These are phyloP conservation scores for Drosophila merina DNA, from an alignment of 2,888 invertebrate species.

Conservation along the genomic window DNA sequence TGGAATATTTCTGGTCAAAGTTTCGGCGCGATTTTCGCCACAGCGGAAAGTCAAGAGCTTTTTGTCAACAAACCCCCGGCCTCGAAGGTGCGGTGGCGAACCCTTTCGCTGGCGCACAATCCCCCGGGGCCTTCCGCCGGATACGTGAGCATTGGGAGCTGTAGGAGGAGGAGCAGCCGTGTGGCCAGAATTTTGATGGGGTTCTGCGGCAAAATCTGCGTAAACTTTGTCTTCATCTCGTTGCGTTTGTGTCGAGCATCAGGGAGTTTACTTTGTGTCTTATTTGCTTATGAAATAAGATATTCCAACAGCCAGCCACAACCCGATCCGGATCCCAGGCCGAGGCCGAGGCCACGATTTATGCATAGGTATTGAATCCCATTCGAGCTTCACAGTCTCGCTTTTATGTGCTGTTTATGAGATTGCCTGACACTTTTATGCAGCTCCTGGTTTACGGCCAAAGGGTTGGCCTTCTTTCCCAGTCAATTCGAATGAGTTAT, in stretches of 20 bases:
- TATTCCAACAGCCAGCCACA: constrained; percentile 51
- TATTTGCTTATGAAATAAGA: constrained; percentile 80
- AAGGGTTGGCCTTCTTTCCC: constrained; percentile 45
- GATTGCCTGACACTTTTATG: constrained; percentile 75
- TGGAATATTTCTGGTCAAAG: constrained; percentile 80
- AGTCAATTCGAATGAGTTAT: constrained; percentile 40
- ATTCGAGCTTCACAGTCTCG: constrained; percentile 44
- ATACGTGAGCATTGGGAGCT: constrained; percentile 37
- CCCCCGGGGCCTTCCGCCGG: constrained; percentile 49
- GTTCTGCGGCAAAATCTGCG: constrained; percentile 75
- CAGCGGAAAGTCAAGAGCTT: constrained; percentile 73
- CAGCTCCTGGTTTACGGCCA: constrained; percentile 59
- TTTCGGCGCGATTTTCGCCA: constrained; percentile 68
- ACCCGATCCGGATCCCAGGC: constrained; percentile 17
- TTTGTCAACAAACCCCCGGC: constrained; percentile 67
- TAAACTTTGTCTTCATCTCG: constrained; percentile 64
- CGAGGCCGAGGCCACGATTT: constrained; percentile 44
- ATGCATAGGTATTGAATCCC: constrained; percentile 56
- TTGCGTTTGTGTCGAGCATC: constrained; percentile 2
- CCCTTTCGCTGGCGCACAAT: constrained; percentile 65
- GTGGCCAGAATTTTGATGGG: constrained; percentile 82
- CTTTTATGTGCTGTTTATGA: constrained; percentile 80
- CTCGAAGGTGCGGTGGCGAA: constrained; percentile 65
- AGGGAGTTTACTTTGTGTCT: constrained; percentile 73
- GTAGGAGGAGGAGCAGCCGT: constrained; percentile 48